Base-by-base conservation (phyloP, 2,113 vertebrate species). In the Nansenia antarctica region DNA sequence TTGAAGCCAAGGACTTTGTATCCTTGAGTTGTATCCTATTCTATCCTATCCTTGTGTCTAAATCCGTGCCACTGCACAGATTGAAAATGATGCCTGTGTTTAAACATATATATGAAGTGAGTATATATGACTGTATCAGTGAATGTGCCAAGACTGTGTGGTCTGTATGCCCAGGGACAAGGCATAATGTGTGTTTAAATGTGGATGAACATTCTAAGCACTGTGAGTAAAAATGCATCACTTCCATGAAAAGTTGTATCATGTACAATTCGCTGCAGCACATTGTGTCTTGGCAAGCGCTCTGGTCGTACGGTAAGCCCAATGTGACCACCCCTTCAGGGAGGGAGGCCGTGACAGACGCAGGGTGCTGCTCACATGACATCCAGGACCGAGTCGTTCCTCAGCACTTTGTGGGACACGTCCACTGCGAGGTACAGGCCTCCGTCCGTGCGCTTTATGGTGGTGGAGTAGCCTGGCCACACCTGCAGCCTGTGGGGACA, bases 391-490 rank as follows among this genome's bases (percentile, higher is more conserved):
- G n/a, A n/a, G n/a, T n/a, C n/a, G n/a, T n/a, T n/a, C n/a, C 93
- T 82, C 72, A 99, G 82, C 45, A 98, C 85, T 82, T 98, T 98
- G 87, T 98, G 95, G 27, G 94, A 85, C 57, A 97, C 67, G 2
- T 98, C 94, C 0, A 93, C 91, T 18, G 90, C 77, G 37, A 99
- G 87, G 83, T 95, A 96, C 45, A 99, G 90, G 20, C 97, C 97
- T 0, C 93, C 95, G 0, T 99, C 94, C 60, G 91, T 95, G 69
- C 70, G 94, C 45, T 92, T 94, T 69, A 99, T 95, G 68, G 86
- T 85, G 53, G 94, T 90, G 0, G 94, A 84, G 26, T 94, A 99
- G 1, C 96, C 97, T 0, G 96, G 96, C 98, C 98, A 99, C 73
- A 99, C 92, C 65, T 99, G 98, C 72, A 99, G 84, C 71, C 97